phyloP scores from a whole-genome alignment of 1,140 invertebrate species.

The Drosophila rhopaloa region DNA sequence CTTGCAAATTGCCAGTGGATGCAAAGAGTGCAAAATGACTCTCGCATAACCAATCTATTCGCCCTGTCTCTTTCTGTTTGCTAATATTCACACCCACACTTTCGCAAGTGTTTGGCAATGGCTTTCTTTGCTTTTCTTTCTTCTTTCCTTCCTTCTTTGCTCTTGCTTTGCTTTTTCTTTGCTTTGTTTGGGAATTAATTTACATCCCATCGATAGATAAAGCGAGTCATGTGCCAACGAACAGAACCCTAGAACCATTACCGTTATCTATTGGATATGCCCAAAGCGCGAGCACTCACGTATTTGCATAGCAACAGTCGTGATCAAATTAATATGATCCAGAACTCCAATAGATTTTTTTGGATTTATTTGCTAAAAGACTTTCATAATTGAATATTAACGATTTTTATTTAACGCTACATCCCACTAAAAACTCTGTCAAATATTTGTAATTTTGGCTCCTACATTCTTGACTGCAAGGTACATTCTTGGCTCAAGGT shows the following conservation, averaged over 20 bases:
- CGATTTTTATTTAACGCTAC: too few species aligned
- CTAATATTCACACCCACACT: constrained; percentile 10
- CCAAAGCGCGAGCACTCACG: constrained; percentile 12
- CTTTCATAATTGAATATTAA: too few species aligned
- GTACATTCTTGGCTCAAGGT: too few species aligned
- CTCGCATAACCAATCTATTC: constrained; percentile 8
- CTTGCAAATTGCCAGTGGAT: constrained; percentile 46
- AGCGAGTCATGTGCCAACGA: constrained; percentile 58
- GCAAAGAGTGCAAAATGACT: constrained; percentile 12
- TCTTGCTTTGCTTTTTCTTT: constrained; percentile 9
- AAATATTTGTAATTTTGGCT: too few species aligned
- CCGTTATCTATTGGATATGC: constrained; percentile 59
- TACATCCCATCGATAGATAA: constrained; percentile 39
- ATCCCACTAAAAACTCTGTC: too few species aligned
- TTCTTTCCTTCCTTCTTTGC: constrained; percentile 4
- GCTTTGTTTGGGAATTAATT: constrained; percentile 62
- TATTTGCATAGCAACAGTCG: constrained; percentile 29
- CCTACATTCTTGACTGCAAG: too few species aligned
- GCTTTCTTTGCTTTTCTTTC: constrained; percentile 18
- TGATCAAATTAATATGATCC: background rate
- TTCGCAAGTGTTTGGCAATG: constrained; percentile 38
- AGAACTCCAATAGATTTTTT: too few species aligned
- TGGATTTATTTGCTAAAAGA: too few species aligned
- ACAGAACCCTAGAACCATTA: constrained; percentile 37
- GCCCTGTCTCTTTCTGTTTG: background rate